Evolutionary conservation across 2,797 vertebrate genomes (phyloP).

Genomic region (Pseudochromis fuscus): DNA sequence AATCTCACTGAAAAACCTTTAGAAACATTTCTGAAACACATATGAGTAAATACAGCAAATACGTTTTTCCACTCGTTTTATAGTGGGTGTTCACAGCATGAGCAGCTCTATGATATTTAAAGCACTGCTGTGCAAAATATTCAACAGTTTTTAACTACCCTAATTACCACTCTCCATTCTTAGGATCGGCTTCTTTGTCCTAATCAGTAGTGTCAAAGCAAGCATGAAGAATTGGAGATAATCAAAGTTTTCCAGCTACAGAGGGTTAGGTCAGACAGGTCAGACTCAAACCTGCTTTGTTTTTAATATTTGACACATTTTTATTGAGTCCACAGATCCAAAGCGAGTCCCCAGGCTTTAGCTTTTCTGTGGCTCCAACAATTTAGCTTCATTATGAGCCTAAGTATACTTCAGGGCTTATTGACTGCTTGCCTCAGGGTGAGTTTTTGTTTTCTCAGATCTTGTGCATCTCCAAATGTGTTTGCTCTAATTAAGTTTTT

Average conservation of each 20-base stretch:
- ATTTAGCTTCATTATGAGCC: conserved; percentile 71
- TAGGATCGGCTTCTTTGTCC: conserved; percentile 7
- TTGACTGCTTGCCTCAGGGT: conserved; percentile 61
- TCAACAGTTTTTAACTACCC: conserved; percentile 17
- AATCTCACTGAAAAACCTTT: neutral
- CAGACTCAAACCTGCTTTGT: conserved; percentile 21
- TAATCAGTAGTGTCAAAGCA: neutral
- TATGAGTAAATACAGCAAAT: neutral
- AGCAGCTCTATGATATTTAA: conserved; percentile 31
- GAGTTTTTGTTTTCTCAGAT: conserved; percentile 61
- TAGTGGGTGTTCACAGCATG: conserved; percentile 14
- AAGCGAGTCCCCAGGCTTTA: conserved; percentile 39
- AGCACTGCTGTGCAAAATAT: conserved; percentile 2
- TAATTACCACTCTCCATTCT: conserved; percentile 6
- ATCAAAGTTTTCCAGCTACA: neutral
- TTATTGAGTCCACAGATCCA: conserved; percentile 40
- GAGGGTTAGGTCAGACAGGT: neutral
- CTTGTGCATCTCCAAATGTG: conserved; percentile 56
- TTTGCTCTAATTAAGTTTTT: conserved; percentile 69
- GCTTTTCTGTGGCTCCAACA: conserved; percentile 51
- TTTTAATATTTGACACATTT: conserved; percentile 34
- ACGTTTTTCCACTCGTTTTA: conserved; percentile 9
- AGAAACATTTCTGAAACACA: conserved; percentile 7
- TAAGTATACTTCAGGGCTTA: conserved; percentile 70
- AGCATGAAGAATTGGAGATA: neutral